Conservation (phyloP, 2,888 invertebrate genomes). For the Xanthorhoe spadicearia region DNA sequence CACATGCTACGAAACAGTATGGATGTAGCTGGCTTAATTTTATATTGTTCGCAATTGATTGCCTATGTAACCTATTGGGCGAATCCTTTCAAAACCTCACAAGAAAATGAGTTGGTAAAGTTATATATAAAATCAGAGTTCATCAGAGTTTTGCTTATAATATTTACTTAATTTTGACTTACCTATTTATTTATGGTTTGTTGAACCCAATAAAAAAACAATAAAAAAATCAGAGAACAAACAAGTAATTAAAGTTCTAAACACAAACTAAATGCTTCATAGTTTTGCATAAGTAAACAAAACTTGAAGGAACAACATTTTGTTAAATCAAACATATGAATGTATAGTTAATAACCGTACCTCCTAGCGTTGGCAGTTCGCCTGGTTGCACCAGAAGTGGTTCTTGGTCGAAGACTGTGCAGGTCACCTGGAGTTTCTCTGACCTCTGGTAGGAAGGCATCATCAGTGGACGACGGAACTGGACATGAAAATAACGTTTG, state of each 20-base stretch:
- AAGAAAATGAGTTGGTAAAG: background rate
- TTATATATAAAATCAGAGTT: conserved; percentile 9
- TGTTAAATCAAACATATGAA: background rate
- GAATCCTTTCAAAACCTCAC: conserved; percentile 13
- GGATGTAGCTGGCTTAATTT: conserved; percentile 41
- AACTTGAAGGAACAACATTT: background rate
- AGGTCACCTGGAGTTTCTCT: conserved; percentile 67
- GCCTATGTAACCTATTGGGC: conserved; percentile 10
- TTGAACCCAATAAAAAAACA: background rate
- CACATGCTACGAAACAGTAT: conserved; percentile 43
- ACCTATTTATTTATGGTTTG: background rate
- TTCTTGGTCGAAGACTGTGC: conserved; percentile 69
- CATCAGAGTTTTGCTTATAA: background rate
- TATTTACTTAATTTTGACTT: background rate
- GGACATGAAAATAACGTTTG: conserved; percentile 13
- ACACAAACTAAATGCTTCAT: background rate
- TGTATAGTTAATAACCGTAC: conserved; percentile 50
- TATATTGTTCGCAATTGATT: conserved; percentile 28
- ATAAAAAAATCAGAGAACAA: background rate
- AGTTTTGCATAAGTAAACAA: conserved; percentile 4
- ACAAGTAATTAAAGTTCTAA: background rate
- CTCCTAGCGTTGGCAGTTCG: conserved; percentile 78
- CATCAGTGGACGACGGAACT: conserved; percentile 74
- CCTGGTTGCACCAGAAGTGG: conserved; percentile 76
- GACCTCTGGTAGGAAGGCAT: conserved; percentile 77